These are phyloP conservation scores for Clistopyga incitator DNA, from an alignment of 2,888 invertebrate species.

Conservation along the genomic window DNA sequence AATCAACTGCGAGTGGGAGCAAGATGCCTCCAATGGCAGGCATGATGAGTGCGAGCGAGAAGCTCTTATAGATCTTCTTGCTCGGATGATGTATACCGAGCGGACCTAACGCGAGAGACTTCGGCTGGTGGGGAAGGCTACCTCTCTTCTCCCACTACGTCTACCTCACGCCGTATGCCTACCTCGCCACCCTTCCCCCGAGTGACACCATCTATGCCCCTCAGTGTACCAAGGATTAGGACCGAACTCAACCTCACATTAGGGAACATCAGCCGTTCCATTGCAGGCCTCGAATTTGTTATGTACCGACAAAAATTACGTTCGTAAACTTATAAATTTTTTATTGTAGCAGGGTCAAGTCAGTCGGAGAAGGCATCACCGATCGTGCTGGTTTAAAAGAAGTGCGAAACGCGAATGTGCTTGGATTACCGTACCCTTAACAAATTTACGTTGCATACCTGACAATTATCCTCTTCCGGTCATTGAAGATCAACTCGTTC, in stretches of 20 bases:
- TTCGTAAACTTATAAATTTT: conserved; percentile 59
- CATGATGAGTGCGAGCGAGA: no score
- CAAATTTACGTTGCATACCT: neutral
- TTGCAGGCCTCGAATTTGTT: conserved; percentile 58
- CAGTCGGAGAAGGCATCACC: conserved; percentile 59
- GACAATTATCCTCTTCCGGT: conserved; percentile 44
- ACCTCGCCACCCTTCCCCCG: no score
- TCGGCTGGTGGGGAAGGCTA: no score
- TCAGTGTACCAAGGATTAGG: conserved; percentile 43
- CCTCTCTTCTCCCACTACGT: no score
- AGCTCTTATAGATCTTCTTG: no score
- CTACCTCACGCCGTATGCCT: no score
- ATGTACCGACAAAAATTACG: conserved; percentile 56
- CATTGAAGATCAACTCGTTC: conserved; percentile 66
- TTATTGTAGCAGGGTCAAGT: conserved; percentile 59
- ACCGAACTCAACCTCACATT: conserved; percentile 52
- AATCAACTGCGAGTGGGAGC: no score
- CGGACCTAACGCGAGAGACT: no score
- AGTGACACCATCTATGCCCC: no score
- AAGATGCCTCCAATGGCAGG: no score
- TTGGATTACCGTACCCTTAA: conserved; percentile 61
- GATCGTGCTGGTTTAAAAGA: conserved; percentile 54
- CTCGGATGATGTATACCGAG: no score
- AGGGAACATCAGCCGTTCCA: conserved; percentile 56
- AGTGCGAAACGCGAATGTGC: conserved; percentile 55